phyloP scores from a whole-genome alignment of 2,113 vertebrate species.

The Notarius quadriscutis region DNA sequence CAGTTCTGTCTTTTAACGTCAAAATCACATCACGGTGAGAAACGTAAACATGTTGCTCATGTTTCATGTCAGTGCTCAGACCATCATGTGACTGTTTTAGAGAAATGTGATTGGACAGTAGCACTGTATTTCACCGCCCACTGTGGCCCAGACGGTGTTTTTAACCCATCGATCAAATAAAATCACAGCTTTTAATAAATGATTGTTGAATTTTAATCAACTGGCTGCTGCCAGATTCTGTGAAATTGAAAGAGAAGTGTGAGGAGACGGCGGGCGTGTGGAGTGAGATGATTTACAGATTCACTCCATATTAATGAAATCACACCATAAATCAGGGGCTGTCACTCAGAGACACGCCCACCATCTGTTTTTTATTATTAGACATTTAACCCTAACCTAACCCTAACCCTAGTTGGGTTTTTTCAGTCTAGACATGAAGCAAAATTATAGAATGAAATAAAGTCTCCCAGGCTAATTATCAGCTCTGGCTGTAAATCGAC shows the following conservation, averaged over 20 bases:
- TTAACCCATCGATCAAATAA: background rate
- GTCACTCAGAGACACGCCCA: background rate
- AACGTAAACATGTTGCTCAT: background rate
- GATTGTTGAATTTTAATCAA: conserved; percentile 2
- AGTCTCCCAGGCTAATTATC: background rate
- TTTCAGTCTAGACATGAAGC: background rate
- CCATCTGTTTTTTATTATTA: too few species aligned
- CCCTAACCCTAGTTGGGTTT: too few species aligned
- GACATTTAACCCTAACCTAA: too few species aligned
- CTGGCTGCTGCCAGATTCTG: background rate
- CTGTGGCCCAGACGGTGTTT: background rate
- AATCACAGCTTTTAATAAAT: conserved; percentile 32
- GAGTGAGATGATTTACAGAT: conserved; percentile 33
- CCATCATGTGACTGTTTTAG: background rate
- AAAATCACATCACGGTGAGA: background rate
- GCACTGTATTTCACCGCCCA: background rate
- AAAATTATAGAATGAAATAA: background rate
- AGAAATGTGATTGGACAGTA: background rate
- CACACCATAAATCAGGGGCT: background rate
- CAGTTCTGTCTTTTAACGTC: background rate
- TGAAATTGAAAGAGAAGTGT: conserved; percentile 1
- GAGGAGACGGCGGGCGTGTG: conserved; percentile 31
- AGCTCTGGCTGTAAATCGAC: background rate
- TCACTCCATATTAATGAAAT: background rate
- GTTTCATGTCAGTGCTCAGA: background rate